phyloP scores from a whole-genome alignment of 2,888 invertebrate species.

The Branchinecta sandiegonensis region DNA sequence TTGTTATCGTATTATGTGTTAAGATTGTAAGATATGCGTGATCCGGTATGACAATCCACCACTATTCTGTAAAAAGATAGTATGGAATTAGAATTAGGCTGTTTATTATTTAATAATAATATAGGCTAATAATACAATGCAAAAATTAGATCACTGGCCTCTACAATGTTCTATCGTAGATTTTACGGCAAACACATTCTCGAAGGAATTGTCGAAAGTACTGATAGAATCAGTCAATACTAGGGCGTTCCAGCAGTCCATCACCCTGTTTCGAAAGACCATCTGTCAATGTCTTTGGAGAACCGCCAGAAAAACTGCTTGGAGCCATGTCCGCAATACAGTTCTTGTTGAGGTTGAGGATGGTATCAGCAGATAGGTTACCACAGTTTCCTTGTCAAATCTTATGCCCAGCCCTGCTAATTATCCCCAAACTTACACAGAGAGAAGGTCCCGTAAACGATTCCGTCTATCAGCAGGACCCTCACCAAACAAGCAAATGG shows the following conservation, averaged over 20 bases:
- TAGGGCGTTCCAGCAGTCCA: too few species aligned
- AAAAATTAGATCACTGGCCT: too few species aligned
- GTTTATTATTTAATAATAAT: too few species aligned
- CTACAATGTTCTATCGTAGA: background rate
- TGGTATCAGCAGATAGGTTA: background rate
- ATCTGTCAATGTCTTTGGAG: too few species aligned
- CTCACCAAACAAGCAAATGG: conserved; percentile 95
- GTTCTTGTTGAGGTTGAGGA: background rate
- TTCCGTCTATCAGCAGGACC: conserved; percentile 92
- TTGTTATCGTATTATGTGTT: too few species aligned
- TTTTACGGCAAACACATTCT: background rate
- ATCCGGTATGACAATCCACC: too few species aligned
- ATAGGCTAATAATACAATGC: too few species aligned
- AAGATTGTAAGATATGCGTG: too few species aligned
- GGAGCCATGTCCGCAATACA: background rate
- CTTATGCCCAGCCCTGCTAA: background rate
- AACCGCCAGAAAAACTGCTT: conserved; percentile 27
- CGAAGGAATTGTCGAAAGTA: background rate
- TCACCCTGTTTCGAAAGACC: too few species aligned
- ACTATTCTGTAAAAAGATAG: too few species aligned
- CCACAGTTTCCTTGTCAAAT: conserved; percentile 25
- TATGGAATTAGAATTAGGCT: too few species aligned
- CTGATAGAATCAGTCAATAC: conserved; percentile 2
- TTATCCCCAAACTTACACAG: conserved; percentile 42
- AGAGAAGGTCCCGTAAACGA: conserved; percentile 71